Percentiles rank a stretch among this genome's conserved stretches.
phyloP scores from a whole-genome alignment of 1,140 invertebrate genomes.

The Brachionus paranguensis region DNA sequence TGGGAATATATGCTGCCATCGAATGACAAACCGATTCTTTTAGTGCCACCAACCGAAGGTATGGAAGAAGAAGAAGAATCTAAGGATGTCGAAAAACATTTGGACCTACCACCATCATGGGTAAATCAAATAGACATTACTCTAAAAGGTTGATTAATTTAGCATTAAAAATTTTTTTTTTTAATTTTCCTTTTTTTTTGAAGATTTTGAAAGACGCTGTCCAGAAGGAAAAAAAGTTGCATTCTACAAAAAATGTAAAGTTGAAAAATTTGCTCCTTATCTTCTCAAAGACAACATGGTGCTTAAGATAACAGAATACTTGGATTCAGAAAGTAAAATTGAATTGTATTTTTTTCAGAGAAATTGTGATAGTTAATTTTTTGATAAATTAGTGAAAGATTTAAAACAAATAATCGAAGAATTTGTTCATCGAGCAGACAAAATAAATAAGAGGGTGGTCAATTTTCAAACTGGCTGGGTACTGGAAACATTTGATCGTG shows the following conservation, averaged over 20 bases:
- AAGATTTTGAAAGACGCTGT: conserved; percentile 69
- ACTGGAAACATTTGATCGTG: conserved; percentile 65
- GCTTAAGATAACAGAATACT: conserved; percentile 64
- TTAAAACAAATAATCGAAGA: conserved; percentile 3
- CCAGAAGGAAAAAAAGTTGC: conserved; percentile 66
- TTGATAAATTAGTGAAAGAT: neutral
- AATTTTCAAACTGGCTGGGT: conserved; percentile 60
- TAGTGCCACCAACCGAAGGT: conserved; percentile 40
- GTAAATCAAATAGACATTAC: conserved; percentile 66
- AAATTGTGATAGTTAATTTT: neutral
- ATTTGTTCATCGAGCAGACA: conserved; percentile 5
- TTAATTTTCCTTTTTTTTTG: conserved; percentile 38
- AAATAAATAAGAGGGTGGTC: conserved; percentile 57
- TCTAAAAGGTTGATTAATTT: conserved; percentile 58
- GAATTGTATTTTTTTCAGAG: neutral
- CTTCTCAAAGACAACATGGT: conserved; percentile 66
- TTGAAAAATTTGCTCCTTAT: conserved; percentile 73
- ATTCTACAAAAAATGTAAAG: conserved; percentile 67
- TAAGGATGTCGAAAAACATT: conserved; percentile 51
- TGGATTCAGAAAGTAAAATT: conserved; percentile 57
- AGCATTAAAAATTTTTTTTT: neutral
- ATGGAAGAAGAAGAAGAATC: conserved; percentile 51
- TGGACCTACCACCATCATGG: conserved; percentile 75
- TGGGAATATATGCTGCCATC: conserved; percentile 57
- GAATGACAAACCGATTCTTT: conserved; percentile 47